phyloP scores from a whole-genome alignment of 1,140 invertebrate genomes.

The Brachionus asplanchnoidis region DNA sequence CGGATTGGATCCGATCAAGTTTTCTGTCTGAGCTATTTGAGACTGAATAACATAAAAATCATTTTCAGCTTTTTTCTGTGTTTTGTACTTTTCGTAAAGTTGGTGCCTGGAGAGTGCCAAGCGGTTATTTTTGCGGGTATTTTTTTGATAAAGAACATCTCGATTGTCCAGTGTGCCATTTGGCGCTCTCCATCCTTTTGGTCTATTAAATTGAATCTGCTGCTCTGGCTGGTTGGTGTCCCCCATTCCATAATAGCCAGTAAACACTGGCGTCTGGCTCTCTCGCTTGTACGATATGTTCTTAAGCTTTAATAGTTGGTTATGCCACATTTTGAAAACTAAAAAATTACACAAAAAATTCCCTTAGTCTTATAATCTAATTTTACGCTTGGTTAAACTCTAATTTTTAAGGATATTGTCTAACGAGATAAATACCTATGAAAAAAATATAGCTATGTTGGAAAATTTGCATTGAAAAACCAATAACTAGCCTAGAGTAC shows the following conservation, averaged over 20 bases:
- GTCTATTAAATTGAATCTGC: not conserved
- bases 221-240: not conserved
- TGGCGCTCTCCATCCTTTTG: not conserved
- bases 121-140: not conserved
- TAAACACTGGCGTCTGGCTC: not conserved
- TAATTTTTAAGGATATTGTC: not conserved
- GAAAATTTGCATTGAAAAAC: not conserved
- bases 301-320: not conserved
- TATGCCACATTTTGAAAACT: not conserved
- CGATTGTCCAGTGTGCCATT: not conserved
- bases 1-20: not conserved
- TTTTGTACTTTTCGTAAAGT: not conserved
- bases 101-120: not conserved
- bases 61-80: not conserved
- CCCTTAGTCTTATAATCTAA: not conserved
- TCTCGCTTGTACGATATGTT: not conserved
- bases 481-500: not conserved
- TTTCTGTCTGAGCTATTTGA: not conserved
- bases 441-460: not conserved
- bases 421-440: not conserved
- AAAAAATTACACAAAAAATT: not conserved
- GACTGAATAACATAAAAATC: not conserved
- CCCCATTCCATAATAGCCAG: not conserved
- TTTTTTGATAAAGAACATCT: constrained; percentile 4
- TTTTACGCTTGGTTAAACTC: not conserved